Evolutionary conservation across 2,888 invertebrate genomes (phyloP).

Genomic region (Cheilosia pagana): DNA sequence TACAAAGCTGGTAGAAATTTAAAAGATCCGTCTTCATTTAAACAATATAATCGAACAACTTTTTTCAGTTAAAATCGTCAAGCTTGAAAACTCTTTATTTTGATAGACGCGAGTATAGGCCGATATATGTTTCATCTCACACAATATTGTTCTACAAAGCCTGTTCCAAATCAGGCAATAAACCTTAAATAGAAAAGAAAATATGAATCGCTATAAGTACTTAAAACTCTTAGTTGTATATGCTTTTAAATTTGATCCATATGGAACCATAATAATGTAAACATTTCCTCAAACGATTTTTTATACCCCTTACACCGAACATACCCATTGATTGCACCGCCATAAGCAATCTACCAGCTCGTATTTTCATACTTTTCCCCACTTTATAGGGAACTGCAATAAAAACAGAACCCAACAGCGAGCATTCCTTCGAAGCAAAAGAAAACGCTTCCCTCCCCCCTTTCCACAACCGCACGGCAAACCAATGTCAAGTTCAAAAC

Average conservation of each 20-base stretch:
- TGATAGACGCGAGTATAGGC: too few species aligned
- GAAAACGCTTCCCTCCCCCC: not conserved
- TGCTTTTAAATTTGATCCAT: not conserved
- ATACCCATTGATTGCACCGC: not conserved
- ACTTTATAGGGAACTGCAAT: conserved; percentile 23
- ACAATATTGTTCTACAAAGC: too few species aligned
- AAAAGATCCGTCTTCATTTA: too few species aligned
- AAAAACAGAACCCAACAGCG: conserved; percentile 34
- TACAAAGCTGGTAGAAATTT: too few species aligned
- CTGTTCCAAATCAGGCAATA: too few species aligned
- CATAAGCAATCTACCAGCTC: too few species aligned
- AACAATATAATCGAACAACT: too few species aligned
- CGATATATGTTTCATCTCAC: too few species aligned
- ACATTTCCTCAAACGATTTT: not conserved
- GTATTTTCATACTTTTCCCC: not conserved
- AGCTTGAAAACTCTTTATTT: too few species aligned
- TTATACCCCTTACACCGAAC: not conserved
- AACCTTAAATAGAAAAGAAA: too few species aligned
- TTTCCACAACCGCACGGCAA: not conserved
- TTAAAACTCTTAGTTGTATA: not conserved
- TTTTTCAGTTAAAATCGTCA: too few species aligned
- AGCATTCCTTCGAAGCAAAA: conserved; percentile 12
- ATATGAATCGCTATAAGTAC: too few species aligned
- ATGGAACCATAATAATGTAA: not conserved
- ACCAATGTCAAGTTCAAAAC: conserved; percentile 62